These are phyloP conservation scores for Umimayanthus kanabou DNA, from an alignment of 92 coral and sea anemone genomes.

Conservation along the genomic window DNA sequence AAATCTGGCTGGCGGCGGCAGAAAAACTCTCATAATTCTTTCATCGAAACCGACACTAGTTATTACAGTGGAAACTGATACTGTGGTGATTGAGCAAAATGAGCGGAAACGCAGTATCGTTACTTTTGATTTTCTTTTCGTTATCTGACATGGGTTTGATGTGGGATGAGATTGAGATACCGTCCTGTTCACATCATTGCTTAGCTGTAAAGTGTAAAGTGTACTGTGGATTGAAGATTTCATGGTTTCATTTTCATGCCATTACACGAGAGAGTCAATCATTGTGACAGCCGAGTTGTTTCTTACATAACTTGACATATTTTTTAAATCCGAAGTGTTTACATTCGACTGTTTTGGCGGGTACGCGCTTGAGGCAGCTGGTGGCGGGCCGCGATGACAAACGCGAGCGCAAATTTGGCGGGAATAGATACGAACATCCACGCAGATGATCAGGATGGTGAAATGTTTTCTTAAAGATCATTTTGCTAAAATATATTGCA, in stretches of 20 bases:
- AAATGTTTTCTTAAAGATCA: not conserved
- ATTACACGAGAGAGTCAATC: not conserved
- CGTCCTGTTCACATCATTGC: not conserved
- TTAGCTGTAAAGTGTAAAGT: not conserved
- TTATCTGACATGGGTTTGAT: not conserved
- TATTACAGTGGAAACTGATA: not conserved
- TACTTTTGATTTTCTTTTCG: not conserved
- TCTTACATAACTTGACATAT: too few relatives aligned
- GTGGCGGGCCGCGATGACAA: not conserved
- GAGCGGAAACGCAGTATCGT: not conserved
- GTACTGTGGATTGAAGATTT: too few relatives aligned
- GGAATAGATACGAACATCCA: not conserved
- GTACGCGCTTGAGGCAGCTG: not conserved
- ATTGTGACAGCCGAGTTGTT: too few relatives aligned
- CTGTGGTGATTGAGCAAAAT: not conserved
- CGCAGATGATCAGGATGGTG: not conserved
- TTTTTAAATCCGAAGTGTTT: not conserved
- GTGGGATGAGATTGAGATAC: not conserved
- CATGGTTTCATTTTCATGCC: not conserved
- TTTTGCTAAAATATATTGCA: not conserved
- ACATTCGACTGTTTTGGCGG: not conserved
- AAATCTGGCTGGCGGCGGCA: not conserved
- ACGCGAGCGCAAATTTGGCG: not conserved
- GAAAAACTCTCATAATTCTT: not conserved
- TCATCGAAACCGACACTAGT: constrained; percentile 1